Base-by-base conservation (phyloP, 1,140 invertebrate species). In the Zaprionus vittiger region DNA sequence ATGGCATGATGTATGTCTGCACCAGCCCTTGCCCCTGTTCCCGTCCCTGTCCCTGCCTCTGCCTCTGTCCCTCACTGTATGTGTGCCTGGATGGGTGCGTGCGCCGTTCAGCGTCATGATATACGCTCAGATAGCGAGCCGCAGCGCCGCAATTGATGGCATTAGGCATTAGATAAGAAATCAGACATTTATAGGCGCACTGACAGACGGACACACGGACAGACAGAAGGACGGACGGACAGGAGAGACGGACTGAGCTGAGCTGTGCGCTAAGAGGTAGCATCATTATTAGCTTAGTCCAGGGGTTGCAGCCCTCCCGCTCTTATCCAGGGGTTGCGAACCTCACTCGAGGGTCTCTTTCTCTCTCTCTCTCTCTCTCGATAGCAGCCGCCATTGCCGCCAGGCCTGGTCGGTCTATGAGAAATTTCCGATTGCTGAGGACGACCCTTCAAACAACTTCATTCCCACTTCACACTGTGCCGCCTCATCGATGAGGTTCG, bases 81-180 rank as follows among this genome's bases (percentile, higher is more conserved):
- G 28, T 54, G 24, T 72, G 52, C 34, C 24, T 54, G 47, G 49
- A 55, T 70, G 55, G 63, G 76, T 62, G 34, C 59, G 79, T 79
- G 55, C 62, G 64, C 56, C 55, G 71, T 69, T 56, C 55, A 49
- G 26, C 74, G 65, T 77, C 77, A 80, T 73, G 83, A 86, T 87
- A 84, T 81, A 80, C 62, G 34, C 68, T 54, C 49, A 47, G 84
- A 90, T 90, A 90, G 69, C 56, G 73, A 61, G 77, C 77, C 77
- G 72, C 76, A 75, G 57, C 49, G 83, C 79, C 83, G 83, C 83
- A 86, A 86, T 86, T 86, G 85, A 90, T 90, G 85, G 85, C 86
- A 90, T 90, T 90, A 90, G 86, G 79, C 82, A 77, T 83, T 85
- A 85, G 85, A 90, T 90, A 91, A 90, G 85, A 90, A 90, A 90